phyloP scores from a whole-genome alignment of 2,797 vertebrate species.

The Helostoma temminkii region DNA sequence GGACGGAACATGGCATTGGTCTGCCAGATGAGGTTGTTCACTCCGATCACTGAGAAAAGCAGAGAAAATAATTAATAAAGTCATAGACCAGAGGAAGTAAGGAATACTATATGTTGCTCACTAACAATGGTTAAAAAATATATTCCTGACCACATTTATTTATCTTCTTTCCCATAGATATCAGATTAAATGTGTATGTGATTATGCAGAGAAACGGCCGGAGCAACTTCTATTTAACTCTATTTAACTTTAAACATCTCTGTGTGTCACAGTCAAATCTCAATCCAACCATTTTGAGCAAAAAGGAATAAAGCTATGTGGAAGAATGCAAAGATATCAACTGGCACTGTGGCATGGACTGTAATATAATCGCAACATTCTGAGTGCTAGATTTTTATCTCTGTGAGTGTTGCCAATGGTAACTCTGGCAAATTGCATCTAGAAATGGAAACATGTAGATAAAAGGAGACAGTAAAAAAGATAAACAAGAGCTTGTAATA shows the following conservation, averaged over 20 bases:
- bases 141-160: neutral
- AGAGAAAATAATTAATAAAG: constrained; percentile 12
- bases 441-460: neutral
- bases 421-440: constrained; percentile 1
- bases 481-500: too few species aligned
- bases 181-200: constrained; percentile 26
- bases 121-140: neutral
- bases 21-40: constrained; percentile 95
- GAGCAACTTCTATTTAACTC: too few species aligned
- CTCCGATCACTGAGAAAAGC: constrained; percentile 87
- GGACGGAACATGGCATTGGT: constrained; percentile 98
- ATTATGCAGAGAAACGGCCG: constrained; percentile 30
- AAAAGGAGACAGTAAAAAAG: too few species aligned
- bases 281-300: constrained; percentile 1
- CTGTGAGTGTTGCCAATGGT: neutral
- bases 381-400: neutral
- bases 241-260: constrained; percentile 15
- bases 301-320: neutral
- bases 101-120: neutral
- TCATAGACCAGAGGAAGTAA: neutral
- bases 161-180: constrained; percentile 15
- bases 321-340: neutral
- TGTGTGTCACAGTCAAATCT: constrained; percentile 15
- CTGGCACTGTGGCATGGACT: neutral
- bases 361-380: neutral